These are phyloP conservation scores for Gastrophryne carolinensis DNA, from an alignment of 2,797 vertebrate species.

Conservation along the genomic window DNA sequence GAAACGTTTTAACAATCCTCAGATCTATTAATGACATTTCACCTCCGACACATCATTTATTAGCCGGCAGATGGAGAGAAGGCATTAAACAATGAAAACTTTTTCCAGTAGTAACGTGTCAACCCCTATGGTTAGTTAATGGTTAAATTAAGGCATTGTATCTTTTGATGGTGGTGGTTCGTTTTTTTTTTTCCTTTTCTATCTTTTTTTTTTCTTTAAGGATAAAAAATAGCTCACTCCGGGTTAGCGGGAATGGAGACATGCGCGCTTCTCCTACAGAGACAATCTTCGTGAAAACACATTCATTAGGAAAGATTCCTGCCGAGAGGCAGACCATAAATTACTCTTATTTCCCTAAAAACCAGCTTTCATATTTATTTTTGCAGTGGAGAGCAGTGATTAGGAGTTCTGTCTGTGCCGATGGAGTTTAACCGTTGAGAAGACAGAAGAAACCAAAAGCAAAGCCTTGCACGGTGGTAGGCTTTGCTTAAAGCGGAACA, in stretches of 20 bases:
- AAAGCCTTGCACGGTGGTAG: too few species aligned
- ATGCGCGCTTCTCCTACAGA: conserved; percentile 26
- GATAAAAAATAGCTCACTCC: background rate
- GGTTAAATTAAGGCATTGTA: background rate
- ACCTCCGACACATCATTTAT: background rate
- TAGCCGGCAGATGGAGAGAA: background rate
- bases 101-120: background rate
- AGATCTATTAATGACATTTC: background rate
- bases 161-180: background rate
- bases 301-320: conserved; percentile 45
- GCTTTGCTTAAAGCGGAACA: too few species aligned
- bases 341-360: conserved; percentile 22
- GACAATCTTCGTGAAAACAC: conserved; percentile 38
- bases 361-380: conserved; percentile 39
- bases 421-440: conserved; percentile 13
- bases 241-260: conserved; percentile 20
- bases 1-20: background rate
- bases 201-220: background rate
- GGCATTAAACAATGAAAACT: background rate
- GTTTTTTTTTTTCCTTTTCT: background rate
- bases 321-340: conserved; percentile 37
- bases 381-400: conserved; percentile 23
- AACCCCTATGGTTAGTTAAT: background rate
- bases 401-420: conserved; percentile 3
- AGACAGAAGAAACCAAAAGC: too few species aligned